Base-by-base conservation (phyloP, 2,888 invertebrate species). In the Nymphalis urticae region DNA sequence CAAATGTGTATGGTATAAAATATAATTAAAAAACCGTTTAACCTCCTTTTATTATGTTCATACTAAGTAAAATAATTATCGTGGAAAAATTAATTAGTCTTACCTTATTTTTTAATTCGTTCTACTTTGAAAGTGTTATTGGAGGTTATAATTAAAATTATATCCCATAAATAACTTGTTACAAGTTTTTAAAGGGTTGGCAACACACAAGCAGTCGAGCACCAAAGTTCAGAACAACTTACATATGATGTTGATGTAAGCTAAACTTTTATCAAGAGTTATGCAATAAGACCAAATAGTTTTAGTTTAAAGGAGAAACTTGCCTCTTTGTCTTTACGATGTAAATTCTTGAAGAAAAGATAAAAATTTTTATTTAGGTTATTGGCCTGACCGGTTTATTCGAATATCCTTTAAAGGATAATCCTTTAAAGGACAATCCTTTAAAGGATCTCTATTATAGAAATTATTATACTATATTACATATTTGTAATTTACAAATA, bases 161-260 rank as follows among this genome's bases (percentile, higher is more conserved):
- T 42, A n/a, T 19, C 10, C 10, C 58, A 19, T 10, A 58, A 42
- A 42, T 58, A 42, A 58, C 42, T 58, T 58, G 42, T 9, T 36
- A 42, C 8, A 58, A 58, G 36, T 58, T 58, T 56, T 66, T 62
- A 61, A n/a, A 62, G 42, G 66, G 54, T 19, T 36, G 50, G 24
- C 50, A 48, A 48, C 48, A 62, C 42, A 62, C 27, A 32, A 32
- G 27, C 6, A 32, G 27, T 32, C 61, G 62, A 50, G 66, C 27
- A 36, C 32, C 66, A 48, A 48, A 66, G 62, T 66, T 66, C 48
- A 48, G 16, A 62, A 50, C 59, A 65, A 50, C 50, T 50, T 50
- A 16, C 62, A 56, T 62, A 62, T 62, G 54, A 66, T 56, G 67
- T 67, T 67, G 62, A 62, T 67, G 62, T 56, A 48, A 56, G 47